Base-by-base conservation (phyloP, 1,140 invertebrate species). In the Papilio helenus region DNA sequence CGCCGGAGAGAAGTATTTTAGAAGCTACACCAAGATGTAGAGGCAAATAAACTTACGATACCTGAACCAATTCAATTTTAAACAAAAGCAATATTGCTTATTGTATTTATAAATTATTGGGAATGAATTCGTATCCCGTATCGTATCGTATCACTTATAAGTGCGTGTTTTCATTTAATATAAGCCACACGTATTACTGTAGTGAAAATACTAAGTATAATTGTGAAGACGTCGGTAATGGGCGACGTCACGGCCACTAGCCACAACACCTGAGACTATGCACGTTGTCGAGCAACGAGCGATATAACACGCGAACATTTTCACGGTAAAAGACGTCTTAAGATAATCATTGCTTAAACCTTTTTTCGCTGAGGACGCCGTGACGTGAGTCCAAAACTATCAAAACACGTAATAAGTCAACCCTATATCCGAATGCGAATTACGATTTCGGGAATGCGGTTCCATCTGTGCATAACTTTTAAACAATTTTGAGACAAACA, bases 291-390 rank as follows among this genome's bases (percentile, higher is more conserved):
- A 49, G 16, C 46, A 65, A 73, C 73, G n/a, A 79, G 76, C 76
- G 81, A 61, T 74, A 82, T 82, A 83, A 81, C 84, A 86, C 84
- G 81, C 88, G 79, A 83, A 82, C 78, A 79, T 87, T 86, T 90
- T 88, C 86, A 86, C 80, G 81, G 79, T 86, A 88, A 90, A 86
- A 55, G 51, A 55, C 51, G 20, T 2, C n/a, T 8, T 39, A 55
- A n/a, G 51, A 55, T 55, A 18, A 49, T 49, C 18, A 16, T 49
- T 49, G 16, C 16, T 49, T 18, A 4, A 49, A 18, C 18, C 46
- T 16, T 49, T 49, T 18, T 49, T 3, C 16, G 14, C 46, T 49
- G 46, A 12, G 12, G 44, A 46, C 18, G 16, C 16, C 1, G 0
- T 49, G 46, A 49, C 5, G 46, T 49, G 16, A 18, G 46, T 18